Conservation (phyloP, 2,888 invertebrate species). For the Unio pictorum region DNA sequence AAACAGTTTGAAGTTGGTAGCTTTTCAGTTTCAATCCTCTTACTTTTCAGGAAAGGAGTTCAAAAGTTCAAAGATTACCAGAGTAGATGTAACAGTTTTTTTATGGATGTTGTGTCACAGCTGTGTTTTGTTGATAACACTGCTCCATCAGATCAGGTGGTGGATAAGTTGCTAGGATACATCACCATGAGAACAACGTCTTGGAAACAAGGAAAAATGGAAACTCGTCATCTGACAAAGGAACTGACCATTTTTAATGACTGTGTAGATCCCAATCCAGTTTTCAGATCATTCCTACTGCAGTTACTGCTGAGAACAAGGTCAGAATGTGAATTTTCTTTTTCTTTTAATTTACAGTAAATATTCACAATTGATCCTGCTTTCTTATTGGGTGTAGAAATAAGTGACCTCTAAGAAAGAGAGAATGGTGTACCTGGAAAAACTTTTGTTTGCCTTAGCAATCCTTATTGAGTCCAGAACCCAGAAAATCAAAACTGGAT, state of each 20-base stretch:
- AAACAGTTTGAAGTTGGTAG: too few relatives aligned
- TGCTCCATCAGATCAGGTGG: slow-evolving; percentile 19
- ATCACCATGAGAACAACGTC: slow-evolving; percentile 3
- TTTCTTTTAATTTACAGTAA: neutral
- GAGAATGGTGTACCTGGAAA: too few relatives aligned
- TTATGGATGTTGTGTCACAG: slow-evolving; percentile 21
- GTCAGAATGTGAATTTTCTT: slow-evolving; percentile 21
- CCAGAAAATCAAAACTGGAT: too few relatives aligned
- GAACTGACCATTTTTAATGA: slow-evolving; percentile 54
- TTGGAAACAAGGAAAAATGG: neutral
- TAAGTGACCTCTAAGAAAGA: too few relatives aligned
- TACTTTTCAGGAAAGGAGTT: slow-evolving; percentile 7
- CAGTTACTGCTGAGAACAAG: slow-evolving; percentile 56
- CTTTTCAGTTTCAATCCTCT: neutral
- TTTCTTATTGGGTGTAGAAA: too few relatives aligned
- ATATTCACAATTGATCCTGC: too few relatives aligned
- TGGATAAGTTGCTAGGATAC: slow-evolving; percentile 17
- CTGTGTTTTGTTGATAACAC: slow-evolving; percentile 24
- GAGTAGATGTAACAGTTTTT: slow-evolving; percentile 20
- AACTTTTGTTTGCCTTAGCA: too few relatives aligned
- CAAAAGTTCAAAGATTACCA: slow-evolving; percentile 16
- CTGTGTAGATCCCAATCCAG: slow-evolving; percentile 60
- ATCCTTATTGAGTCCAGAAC: too few relatives aligned
- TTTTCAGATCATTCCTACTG: slow-evolving; percentile 58
- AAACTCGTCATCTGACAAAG: slow-evolving; percentile 31